Evolutionary conservation across 1,140 invertebrate species (phyloP).

Genomic region (Scaptomyza montana): DNA sequence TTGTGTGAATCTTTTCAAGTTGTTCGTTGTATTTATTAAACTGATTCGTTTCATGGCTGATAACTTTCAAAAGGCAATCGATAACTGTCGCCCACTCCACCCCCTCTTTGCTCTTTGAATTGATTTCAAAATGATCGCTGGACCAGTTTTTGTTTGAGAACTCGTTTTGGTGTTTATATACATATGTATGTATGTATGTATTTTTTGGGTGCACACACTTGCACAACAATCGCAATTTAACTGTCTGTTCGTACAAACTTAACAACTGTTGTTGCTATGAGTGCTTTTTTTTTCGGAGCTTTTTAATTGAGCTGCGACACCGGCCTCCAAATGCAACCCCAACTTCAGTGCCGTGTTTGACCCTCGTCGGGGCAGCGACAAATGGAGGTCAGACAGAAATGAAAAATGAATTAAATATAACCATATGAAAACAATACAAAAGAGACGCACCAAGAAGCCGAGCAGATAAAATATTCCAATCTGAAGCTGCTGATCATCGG

Average conservation of each 20-base stretch:
- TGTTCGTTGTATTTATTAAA: conserved; percentile 29
- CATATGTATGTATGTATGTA: conserved; percentile 6
- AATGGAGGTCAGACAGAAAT: conserved; percentile 63
- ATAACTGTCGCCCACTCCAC: background rate
- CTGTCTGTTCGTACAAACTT: background rate
- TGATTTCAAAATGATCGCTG: conserved; percentile 55
- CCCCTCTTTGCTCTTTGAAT: conserved; percentile 25
- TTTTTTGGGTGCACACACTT: conserved; percentile 34
- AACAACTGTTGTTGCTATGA: conserved; percentile 8
- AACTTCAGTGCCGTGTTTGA: conserved; percentile 30
- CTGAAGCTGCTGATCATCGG: conserved; percentile 1
- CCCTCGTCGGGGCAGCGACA: conserved; percentile 41
- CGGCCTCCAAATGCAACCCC: conserved; percentile 34
- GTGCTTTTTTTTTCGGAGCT: conserved; percentile 36
- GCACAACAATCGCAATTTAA: conserved; percentile 45
- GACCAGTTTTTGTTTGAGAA: conserved; percentile 72
- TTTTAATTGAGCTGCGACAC: conserved; percentile 68
- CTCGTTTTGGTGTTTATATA: conserved; percentile 52
- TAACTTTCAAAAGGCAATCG: conserved; percentile 49
- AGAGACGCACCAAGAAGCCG: conserved; percentile 44
- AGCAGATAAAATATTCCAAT: conserved; percentile 61
- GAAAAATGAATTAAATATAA: background rate
- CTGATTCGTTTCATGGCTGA: conserved; percentile 49
- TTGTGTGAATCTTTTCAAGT: conserved; percentile 16
- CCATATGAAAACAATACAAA: conserved; percentile 21